A percentile compares a stretch with the other conserved stretches of the same genome.
Conservation (phyloP, 2,888 invertebrate species). For the Nemotelus pantherinus region DNA sequence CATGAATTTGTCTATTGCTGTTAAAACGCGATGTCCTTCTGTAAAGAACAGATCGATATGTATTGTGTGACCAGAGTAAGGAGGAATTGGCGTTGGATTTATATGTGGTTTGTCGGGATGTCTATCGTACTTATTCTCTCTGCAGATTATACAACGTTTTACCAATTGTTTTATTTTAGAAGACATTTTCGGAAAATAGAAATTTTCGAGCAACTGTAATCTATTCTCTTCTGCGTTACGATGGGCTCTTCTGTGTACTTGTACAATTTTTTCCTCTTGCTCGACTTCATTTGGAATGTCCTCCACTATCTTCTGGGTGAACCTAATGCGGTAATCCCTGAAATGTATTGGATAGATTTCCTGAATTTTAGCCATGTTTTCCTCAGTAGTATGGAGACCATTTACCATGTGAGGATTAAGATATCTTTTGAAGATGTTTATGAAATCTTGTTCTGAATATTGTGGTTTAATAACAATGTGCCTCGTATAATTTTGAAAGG, state of each 20-base stretch:
- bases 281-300: conserved; percentile 37
- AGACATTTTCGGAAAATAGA: conserved; percentile 45
- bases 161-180: conserved; percentile 40
- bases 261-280: too few species aligned
- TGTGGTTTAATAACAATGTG: conserved; percentile 5
- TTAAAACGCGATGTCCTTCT: too few species aligned
- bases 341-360: conserved; percentile 47
- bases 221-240: conserved; percentile 46
- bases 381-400: conserved; percentile 38
- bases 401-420: conserved; percentile 40
- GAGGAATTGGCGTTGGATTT: too few species aligned
- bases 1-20: too few species aligned
- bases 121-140: too few species aligned
- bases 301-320: conserved; percentile 43
- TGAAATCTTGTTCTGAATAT: conserved; percentile 6
- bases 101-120: too few species aligned
- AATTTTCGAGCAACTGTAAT: conserved; percentile 31
- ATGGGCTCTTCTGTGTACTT: conserved; percentile 49
- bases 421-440: conserved; percentile 32
- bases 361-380: conserved; percentile 43
- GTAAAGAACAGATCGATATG: too few species aligned
- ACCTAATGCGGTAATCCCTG: conserved; percentile 41
- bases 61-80: too few species aligned
- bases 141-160: conserved; percentile 35
- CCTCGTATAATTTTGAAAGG: conserved; percentile 19